Base-by-base conservation (phyloP, 2,888 invertebrate genomes). In the Hydropsyche betteni region DNA sequence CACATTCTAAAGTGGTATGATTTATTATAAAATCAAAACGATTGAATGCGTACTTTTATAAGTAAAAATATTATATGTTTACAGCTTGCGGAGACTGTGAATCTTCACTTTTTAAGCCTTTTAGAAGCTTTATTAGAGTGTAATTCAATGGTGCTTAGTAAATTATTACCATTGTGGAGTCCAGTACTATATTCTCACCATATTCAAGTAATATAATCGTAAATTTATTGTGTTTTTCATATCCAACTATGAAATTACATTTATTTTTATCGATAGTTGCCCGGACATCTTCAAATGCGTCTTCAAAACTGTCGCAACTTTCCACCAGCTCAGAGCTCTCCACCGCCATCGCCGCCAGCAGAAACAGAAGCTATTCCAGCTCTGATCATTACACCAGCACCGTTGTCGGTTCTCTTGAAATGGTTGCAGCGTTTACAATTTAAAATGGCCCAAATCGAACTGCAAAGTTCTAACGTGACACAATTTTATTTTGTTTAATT, bases 381-480 rank as follows among this genome's bases (percentile, higher is more conserved):
- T 44, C 83, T 84, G 55, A 83, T 84, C 75, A 58, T 77, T 0
- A 87, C 87, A 79, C 80, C 83, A 0, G 81, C 83, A 61, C 82
- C 83, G 16, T 83, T 84, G 77, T 88, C 90, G 1, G 86, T 90
- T 34, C 85, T 93, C 33, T 84, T 92, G 1, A 92, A 94, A 80
- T 97, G 98, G 93, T 88, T 99, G 75, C 96, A 97, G 84, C 89
- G 97, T 70, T 89, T 98, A 78, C 96, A 98, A 83, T 97, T 98
- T 83, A 99, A 98, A 88, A 97, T 99, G 93, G 97, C 97, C 5
- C 98, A 99, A 87, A 94, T 98, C 74, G 99, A 99, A 74, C 80
- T 87, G 76, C 87, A 87, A 76, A 80, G 80, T 61, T 80, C 80
- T 69, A 80, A 78, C 52, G 80, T 80, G 10, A 79, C 80, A 0